phyloP scores from a whole-genome alignment of 2,797 vertebrate species.

The Trematomus bernacchii region DNA sequence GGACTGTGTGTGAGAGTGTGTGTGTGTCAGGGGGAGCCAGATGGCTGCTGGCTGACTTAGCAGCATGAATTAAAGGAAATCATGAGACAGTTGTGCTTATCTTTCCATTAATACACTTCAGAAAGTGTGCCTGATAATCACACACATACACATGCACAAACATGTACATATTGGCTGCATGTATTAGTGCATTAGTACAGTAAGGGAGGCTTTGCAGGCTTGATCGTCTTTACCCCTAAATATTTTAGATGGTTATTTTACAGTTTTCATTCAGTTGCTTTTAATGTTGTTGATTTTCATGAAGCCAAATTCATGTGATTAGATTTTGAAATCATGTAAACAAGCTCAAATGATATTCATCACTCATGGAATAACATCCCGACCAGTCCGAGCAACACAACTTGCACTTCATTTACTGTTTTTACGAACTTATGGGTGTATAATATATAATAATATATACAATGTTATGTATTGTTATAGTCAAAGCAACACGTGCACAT shows the following conservation, averaged over 20 bases:
- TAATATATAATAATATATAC: too few relatives aligned
- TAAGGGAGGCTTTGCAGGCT: not conserved
- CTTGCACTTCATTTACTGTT: too few relatives aligned
- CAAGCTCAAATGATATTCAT: not conserved
- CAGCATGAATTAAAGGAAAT: constrained; percentile 66
- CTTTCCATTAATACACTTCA: constrained; percentile 58
- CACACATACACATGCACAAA: constrained; percentile 6
- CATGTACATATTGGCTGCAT: not conserved
- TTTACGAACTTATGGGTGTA: too few relatives aligned
- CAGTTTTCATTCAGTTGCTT: constrained; percentile 4
- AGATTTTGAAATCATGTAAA: not conserved
- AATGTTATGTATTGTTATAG: not conserved
- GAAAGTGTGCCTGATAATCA: constrained; percentile 18
- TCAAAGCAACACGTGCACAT: not conserved
- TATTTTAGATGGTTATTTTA: constrained; percentile 5
- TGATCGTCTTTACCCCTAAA: not conserved
- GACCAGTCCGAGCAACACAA: too few relatives aligned
- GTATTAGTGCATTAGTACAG: not conserved
- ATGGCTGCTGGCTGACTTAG: constrained; percentile 68
- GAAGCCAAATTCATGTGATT: constrained; percentile 22
- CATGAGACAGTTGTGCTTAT: constrained; percentile 66
- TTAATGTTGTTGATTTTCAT: not conserved
- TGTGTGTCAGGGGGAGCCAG: constrained; percentile 52
- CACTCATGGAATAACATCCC: not conserved
- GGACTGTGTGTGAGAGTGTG: constrained; percentile 10